A percentile compares a stretch with the other conserved stretches of the same genome.
Conservation (phyloP, 2,888 invertebrate genomes). For the Parnassius smintheus region DNA sequence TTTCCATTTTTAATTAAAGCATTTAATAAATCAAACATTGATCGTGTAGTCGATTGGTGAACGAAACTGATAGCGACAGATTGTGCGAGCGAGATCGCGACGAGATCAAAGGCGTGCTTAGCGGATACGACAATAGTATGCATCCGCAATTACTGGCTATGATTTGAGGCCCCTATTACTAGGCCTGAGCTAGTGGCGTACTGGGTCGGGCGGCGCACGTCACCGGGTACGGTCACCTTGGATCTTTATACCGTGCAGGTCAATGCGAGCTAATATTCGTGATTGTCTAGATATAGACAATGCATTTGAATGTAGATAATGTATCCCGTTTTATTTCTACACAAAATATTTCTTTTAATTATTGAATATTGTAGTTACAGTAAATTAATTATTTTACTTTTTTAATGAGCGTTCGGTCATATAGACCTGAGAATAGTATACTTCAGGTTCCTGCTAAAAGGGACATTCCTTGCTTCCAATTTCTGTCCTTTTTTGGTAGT, state of each 20-base stretch:
- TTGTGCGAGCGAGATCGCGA: conserved; percentile 34
- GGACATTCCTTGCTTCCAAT: too few relatives aligned
- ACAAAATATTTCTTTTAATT: too few relatives aligned
- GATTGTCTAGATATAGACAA: not conserved
- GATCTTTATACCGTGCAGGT: conserved; percentile 4
- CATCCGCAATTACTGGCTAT: conserved; percentile 61
- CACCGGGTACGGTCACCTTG: conserved; percentile 33
- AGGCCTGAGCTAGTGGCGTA: conserved; percentile 35
- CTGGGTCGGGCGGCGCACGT: conserved; percentile 28
- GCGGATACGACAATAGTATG: conserved; percentile 53
- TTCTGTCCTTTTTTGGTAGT: too few relatives aligned
- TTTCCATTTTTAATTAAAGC: not conserved
- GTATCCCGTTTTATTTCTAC: too few relatives aligned
- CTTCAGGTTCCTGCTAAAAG: too few relatives aligned
- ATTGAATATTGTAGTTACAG: too few relatives aligned
- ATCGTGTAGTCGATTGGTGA: not conserved
- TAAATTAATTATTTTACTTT: too few relatives aligned
- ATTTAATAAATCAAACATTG: conserved; percentile 1
- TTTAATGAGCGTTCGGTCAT: too few relatives aligned
- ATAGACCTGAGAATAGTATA: too few relatives aligned
- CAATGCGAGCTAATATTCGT: conserved; percentile 2
- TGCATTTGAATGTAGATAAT: too few relatives aligned
- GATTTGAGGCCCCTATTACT: conserved; percentile 56
- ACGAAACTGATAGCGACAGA: conserved; percentile 22
- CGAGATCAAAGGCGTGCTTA: conserved; percentile 43